Evolutionary conservation across 2,797 vertebrate species (phyloP).

Genomic region (Acrossocheilus wenchowensis): DNA sequence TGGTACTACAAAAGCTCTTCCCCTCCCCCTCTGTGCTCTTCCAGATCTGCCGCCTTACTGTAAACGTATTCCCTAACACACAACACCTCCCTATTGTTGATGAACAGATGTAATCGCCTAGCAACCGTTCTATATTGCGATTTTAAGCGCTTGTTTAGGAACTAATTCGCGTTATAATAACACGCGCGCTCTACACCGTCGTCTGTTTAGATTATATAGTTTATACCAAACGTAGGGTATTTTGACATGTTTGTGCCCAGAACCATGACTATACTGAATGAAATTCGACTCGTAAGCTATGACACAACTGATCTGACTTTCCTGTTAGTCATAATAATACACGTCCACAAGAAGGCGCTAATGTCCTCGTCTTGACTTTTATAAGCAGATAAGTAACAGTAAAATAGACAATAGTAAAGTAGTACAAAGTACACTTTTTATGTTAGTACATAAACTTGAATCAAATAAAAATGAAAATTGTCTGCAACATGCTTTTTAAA

Average conservation of each 20-base stretch:
- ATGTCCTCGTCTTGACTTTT: background rate
- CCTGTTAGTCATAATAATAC: background rate
- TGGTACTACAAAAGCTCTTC: conserved; percentile 72
- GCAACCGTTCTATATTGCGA: background rate
- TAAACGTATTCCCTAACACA: conserved; percentile 43
- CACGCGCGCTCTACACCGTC: background rate
- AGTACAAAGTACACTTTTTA: background rate
- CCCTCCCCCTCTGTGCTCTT: conserved; percentile 52
- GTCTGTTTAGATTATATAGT: background rate
- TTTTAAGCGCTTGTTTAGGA: background rate
- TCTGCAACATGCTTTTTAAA: background rate
- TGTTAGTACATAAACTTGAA: background rate
- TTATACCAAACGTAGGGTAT: background rate
- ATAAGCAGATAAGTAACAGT: background rate
- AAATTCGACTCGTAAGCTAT: background rate
- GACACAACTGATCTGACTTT: background rate
- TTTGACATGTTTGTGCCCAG: background rate
- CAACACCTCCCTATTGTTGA: conserved; percentile 45
- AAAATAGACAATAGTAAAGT: background rate
- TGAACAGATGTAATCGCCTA: background rate
- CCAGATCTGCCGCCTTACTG: conserved; percentile 40
- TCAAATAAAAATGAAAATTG: background rate
- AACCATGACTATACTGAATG: background rate
- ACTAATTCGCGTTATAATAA: background rate
- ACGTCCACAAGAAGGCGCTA: background rate